Evolutionary conservation across 92 coral and sea anemone genomes (phyloP).

Genomic region (Siderastrea radians): DNA sequence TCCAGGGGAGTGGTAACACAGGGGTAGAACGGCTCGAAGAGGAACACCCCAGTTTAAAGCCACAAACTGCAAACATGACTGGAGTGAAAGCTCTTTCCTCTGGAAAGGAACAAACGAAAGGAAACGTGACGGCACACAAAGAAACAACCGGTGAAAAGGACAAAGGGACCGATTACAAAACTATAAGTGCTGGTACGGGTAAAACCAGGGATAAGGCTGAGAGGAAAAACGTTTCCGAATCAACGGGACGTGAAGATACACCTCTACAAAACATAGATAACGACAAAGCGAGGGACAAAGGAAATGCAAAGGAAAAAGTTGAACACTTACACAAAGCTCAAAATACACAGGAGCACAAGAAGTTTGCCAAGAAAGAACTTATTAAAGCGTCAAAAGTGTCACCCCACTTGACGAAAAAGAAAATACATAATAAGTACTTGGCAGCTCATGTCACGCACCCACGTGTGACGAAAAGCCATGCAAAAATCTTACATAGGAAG

Average conservation of each 20-base stretch:
- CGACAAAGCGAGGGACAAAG: not conserved
- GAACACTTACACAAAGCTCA: not conserved
- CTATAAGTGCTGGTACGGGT: not conserved
- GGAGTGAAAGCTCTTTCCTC: not conserved
- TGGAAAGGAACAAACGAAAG: not conserved
- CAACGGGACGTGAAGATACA: not conserved
- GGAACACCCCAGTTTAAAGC: not conserved
- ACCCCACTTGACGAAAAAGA: slow-evolving; percentile 12
- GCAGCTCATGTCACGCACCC: slow-evolving; percentile 14
- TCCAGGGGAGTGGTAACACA: not conserved
- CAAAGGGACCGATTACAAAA: not conserved
- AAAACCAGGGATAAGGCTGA: not conserved
- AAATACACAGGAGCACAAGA: not conserved
- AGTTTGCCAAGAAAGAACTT: not conserved
- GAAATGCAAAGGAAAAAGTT: not conserved
- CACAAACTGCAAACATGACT: slow-evolving; percentile 16
- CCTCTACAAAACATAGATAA: not conserved
- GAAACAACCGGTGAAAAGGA: not conserved
- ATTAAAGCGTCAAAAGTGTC: not conserved
- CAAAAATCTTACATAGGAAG: slow-evolving; percentile 9
- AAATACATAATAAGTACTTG: not conserved
- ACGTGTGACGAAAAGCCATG: slow-evolving; percentile 2
- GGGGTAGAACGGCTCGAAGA: not conserved
- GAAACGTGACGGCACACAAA: not conserved
- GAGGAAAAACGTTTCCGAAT: not conserved